These are phyloP conservation scores for Barypeithes pellucidus DNA, from an alignment of 2,888 invertebrate genomes.

Conservation along the genomic window DNA sequence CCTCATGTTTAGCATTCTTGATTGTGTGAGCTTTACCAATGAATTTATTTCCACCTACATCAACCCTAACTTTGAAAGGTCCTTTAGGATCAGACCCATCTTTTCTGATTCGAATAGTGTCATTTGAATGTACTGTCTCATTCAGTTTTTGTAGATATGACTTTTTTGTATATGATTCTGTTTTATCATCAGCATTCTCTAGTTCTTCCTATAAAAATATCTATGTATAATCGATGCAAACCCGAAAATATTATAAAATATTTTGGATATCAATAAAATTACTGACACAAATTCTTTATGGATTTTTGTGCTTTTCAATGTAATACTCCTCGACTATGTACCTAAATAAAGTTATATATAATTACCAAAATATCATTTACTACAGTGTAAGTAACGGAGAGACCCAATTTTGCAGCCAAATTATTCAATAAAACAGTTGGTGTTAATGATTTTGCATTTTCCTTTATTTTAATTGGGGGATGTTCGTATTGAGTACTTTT, in stretches of 20 bases:
- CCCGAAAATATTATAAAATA: no score
- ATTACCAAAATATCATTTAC: slow-evolving; percentile 54
- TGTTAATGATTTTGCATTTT: slow-evolving; percentile 57
- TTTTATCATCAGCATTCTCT: slow-evolving; percentile 46
- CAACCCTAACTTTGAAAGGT: slow-evolving; percentile 63
- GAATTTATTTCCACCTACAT: slow-evolving; percentile 62
- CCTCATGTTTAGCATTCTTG: slow-evolving; percentile 65
- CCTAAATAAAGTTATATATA: no score
- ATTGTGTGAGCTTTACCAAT: slow-evolving; percentile 63
- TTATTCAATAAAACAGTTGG: slow-evolving; percentile 66
- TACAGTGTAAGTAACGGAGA: slow-evolving; percentile 61
- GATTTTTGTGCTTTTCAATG: no score
- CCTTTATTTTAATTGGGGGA: slow-evolving; percentile 58
- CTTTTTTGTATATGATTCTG: slow-evolving; percentile 58
- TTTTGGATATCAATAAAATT: no score
- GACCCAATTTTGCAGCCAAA: slow-evolving; percentile 63
- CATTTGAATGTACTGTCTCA: slow-evolving; percentile 58
- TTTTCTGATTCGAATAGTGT: slow-evolving; percentile 56
- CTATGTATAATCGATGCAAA: not conserved
- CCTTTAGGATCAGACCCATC: slow-evolving; percentile 60
- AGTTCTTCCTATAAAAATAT: slow-evolving; percentile 20
- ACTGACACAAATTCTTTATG: no score
- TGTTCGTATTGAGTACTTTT: slow-evolving; percentile 61
- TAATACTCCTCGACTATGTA: no score
- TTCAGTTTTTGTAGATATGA: slow-evolving; percentile 63